Evolutionary conservation across 2,888 invertebrate species (phyloP), one percentile per base, ranked within the genome.

Genomic region (Erannis defoliaria): DNA sequence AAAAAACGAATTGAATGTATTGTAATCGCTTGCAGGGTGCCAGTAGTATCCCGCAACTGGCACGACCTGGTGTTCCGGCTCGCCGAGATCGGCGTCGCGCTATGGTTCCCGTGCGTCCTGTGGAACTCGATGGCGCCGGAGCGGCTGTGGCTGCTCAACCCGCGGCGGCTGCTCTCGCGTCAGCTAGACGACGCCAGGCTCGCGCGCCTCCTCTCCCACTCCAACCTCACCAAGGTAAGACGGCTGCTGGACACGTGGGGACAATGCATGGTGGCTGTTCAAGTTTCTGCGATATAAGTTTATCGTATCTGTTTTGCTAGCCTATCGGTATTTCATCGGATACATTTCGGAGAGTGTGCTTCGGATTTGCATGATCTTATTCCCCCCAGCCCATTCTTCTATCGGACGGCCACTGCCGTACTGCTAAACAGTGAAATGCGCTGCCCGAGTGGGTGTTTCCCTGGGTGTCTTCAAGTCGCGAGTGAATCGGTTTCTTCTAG

Each of bases 51-150:
- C 21, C 96, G 98, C 77, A 98, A 98, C 90, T 97, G 97, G 95
- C 97, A 98, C 91, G 98, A 98, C 89, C 94, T 98, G 72, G 96
- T 98, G 71, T 98, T 98, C 90, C 96, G 98, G 5, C 94, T 97
- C 55, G 97, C 97, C 48, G 98, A 98, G 94, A 97, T 98, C 75
- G 98, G 98, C 8, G 98, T 98, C 62, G 97, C 97, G 74, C 91
- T 98, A 79, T 98, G 98, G 98, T 98, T 98, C 90, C 98, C 98
- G 31, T 98, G 98, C 86, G 98, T 98, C 54, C 94, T 98, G 71
- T 98, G 98, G 98, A 98, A 98, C 93, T 98, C 97, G 72, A 97
- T 98, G 95, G 97, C 97, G 85, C 98, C 98, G 49, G 97, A 98
- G 85, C 96, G 97, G 86, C 93, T 98, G 67, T 98, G 98, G 98